phyloP scores from a whole-genome alignment of 2,888 invertebrate species.

The Heliothis peltigera region DNA sequence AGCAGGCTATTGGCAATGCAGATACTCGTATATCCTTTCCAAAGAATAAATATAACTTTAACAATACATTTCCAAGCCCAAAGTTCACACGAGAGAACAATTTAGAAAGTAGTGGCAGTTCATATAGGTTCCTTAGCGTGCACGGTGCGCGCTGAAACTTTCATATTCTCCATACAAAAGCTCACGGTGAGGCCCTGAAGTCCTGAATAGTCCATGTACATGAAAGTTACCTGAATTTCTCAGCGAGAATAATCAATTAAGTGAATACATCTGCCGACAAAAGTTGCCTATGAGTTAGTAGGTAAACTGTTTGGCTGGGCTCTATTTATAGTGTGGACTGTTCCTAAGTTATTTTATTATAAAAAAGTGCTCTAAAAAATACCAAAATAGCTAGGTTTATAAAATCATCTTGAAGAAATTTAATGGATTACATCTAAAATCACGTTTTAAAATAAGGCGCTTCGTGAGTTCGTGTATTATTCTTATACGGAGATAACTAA shows the following conservation, averaged over 20 bases:
- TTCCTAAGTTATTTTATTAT: too few species aligned
- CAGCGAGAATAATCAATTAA: constrained; percentile 75
- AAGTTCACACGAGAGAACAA: not conserved
- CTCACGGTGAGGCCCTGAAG: constrained; percentile 1
- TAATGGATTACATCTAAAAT: too few species aligned
- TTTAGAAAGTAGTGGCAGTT: not conserved
- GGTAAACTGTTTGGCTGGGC: constrained; percentile 58
- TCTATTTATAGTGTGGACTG: constrained; percentile 62
- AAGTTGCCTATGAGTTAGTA: constrained; percentile 63
- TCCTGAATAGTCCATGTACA: constrained; percentile 43
- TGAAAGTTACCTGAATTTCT: constrained; percentile 63
- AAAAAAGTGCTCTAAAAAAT: too few species aligned
- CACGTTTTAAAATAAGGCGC: too few species aligned
- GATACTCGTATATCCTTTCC: too few species aligned
- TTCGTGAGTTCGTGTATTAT: too few species aligned
- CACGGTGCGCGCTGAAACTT: constrained; percentile 8
- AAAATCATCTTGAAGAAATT: too few species aligned
- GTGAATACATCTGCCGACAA: constrained; percentile 71
- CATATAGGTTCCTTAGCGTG: not conserved
- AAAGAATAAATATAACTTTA: not conserved
- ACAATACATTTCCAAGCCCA: not conserved
- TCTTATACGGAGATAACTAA: too few species aligned
- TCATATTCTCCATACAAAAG: constrained; percentile 33
- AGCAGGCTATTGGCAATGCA: too few species aligned
- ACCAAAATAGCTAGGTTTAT: too few species aligned